Evolutionary conservation across 2,113 vertebrate species (phyloP).

Genomic region (Cryptotis parvus): DNA sequence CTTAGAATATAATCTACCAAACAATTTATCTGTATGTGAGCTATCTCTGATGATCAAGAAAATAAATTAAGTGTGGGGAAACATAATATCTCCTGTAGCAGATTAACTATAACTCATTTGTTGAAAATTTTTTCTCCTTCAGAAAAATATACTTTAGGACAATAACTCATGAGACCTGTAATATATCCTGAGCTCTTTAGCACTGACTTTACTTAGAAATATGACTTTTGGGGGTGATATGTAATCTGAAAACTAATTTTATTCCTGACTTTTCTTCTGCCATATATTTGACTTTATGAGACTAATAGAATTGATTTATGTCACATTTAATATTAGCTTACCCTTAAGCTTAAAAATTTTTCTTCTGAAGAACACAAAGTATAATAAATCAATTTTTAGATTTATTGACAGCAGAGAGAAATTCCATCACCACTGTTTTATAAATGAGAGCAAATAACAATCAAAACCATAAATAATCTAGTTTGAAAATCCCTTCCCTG

Average conservation of each 20-base stretch:
- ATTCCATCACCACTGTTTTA: not conserved
- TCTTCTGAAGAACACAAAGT: not conserved
- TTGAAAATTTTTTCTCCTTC: slow-evolving; percentile 32
- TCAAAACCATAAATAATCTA: slow-evolving; percentile 54
- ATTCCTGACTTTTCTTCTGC: slow-evolving; percentile 40
- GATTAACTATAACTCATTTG: not conserved
- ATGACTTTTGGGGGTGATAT: not conserved
- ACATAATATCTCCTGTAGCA: not conserved
- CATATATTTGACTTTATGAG: slow-evolving; percentile 61
- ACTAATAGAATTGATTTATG: slow-evolving; percentile 10
- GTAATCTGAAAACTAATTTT: slow-evolving; percentile 46
- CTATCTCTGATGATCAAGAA: slow-evolving; percentile 33
- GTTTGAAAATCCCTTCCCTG: slow-evolving; percentile 36
- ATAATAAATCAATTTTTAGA: slow-evolving; percentile 63
- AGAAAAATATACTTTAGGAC: not conserved
- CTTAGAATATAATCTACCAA: slow-evolving; percentile 20
- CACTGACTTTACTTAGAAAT: slow-evolving; percentile 39
- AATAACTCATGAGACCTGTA: slow-evolving; percentile 24
- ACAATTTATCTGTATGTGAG: not conserved
- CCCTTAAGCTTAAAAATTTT: slow-evolving; percentile 18
- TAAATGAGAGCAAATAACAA: slow-evolving; percentile 50
- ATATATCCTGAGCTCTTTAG: slow-evolving; percentile 52
- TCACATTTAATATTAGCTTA: slow-evolving; percentile 11
- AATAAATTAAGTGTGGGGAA: slow-evolving; percentile 14
- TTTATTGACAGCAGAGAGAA: slow-evolving; percentile 48